Evolutionary conservation across 2,888 invertebrate genomes (phyloP).

Genomic region (Macrophya alboannulata): DNA sequence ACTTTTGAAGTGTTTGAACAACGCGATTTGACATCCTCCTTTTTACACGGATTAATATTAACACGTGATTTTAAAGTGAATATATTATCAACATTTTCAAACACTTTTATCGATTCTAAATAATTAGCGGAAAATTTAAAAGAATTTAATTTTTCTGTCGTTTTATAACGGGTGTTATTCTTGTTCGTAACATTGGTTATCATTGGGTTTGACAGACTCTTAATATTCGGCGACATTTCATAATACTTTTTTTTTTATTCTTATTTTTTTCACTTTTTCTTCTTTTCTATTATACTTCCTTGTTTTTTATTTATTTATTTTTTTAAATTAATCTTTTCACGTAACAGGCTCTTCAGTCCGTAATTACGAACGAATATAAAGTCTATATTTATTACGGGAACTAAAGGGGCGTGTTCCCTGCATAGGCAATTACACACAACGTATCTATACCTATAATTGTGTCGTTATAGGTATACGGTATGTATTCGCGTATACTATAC

Average conservation of each 20-base stretch:
- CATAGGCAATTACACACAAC: constrained; percentile 37
- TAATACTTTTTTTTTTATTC: background rate
- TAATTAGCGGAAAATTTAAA: constrained; percentile 19
- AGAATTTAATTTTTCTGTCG: background rate
- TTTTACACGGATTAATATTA: background rate
- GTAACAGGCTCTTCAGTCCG: constrained; percentile 12
- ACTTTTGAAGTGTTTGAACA: background rate
- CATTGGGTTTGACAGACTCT: constrained; percentile 18
- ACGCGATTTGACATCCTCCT: background rate
- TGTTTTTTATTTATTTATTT: background rate
- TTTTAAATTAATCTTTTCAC: background rate
- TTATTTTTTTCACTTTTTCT: background rate
- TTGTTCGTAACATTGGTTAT: constrained; percentile 13
- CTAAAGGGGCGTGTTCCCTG: constrained; percentile 54
- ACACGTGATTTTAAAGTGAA: constrained; percentile 15
- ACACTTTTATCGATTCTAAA: background rate
- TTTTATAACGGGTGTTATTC: background rate
- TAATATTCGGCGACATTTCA: constrained; percentile 40
- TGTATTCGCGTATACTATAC: background rate
- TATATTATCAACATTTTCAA: background rate
- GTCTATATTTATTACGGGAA: constrained; percentile 52
- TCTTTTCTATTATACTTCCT: background rate
- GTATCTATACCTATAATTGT: constrained; percentile 33
- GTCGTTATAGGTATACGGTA: background rate
- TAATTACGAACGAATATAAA: constrained; percentile 41